These are phyloP conservation scores for Columba guinea DNA, from an alignment of 2,797 vertebrate genomes.

Conservation along the genomic window DNA sequence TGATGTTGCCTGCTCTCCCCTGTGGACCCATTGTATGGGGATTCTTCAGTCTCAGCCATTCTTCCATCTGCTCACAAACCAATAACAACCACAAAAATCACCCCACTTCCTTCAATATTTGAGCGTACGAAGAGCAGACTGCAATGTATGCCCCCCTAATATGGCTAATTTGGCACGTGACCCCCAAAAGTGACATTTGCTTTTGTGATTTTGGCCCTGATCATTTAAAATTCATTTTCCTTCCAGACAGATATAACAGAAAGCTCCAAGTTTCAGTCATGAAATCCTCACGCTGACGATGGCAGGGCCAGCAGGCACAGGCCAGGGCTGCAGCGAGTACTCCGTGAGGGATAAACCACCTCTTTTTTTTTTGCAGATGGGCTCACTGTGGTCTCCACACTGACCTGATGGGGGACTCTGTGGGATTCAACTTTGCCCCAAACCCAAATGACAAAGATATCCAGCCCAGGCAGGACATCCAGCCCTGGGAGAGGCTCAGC, in stretches of 20 bases:
- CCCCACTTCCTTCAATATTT: not conserved
- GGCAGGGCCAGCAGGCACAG: rapidly evolving
- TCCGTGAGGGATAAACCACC: not conserved
- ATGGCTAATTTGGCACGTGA: rapidly evolving
- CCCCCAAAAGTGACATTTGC: not conserved
- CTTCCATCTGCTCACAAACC: rapidly evolving
- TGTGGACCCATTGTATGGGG: rapidly evolving
- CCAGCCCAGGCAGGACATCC: not conserved
- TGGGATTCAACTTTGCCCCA: not conserved
- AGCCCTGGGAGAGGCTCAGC: not conserved
- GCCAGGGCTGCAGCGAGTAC: not conserved
- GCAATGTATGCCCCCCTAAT: rapidly evolving
- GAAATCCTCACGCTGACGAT: not conserved
- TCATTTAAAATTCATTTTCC: not conserved
- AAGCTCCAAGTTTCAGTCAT: not conserved
- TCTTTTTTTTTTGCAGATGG: too few relatives aligned
- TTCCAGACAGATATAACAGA: not conserved
- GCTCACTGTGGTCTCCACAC: not conserved
- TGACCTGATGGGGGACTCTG: not conserved
- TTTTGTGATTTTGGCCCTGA: rapidly evolving
- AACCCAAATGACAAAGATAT: not conserved
- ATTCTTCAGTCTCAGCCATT: not conserved
- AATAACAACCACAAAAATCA: not conserved
- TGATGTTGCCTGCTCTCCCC: not conserved
- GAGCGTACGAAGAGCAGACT: not conserved